Conservation (phyloP, 1,140 invertebrate species). For the Caerostris darwini region DNA sequence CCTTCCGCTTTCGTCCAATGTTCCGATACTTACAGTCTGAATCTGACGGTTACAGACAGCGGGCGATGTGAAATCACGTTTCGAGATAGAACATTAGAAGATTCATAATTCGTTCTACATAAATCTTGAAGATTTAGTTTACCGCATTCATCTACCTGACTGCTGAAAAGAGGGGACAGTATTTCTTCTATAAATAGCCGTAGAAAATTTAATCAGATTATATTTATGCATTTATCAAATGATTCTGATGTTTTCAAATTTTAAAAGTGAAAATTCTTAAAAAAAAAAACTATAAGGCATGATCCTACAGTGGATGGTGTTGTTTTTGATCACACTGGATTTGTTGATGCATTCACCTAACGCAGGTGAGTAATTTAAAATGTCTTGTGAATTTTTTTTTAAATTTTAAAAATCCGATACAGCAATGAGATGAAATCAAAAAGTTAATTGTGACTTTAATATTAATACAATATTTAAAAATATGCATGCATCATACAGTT, state of each 20-base stretch:
- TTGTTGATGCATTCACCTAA: not conserved
- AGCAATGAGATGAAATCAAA: too few relatives aligned
- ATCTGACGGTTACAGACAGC: not conserved
- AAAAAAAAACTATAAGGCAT: constrained; percentile 8
- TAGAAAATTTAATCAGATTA: too few relatives aligned
- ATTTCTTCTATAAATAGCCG: too few relatives aligned
- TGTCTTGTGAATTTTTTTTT: too few relatives aligned
- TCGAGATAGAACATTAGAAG: not conserved
- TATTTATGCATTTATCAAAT: not conserved
- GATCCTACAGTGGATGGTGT: constrained; percentile 13
- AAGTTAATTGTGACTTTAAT: too few relatives aligned
- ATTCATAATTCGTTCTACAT: not conserved
- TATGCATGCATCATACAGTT: too few relatives aligned
- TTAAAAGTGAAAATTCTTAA: not conserved
- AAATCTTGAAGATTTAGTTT: not conserved
- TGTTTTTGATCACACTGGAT: constrained; percentile 32
- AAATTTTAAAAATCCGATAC: too few relatives aligned
- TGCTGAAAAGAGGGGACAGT: too few relatives aligned
- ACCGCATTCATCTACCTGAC: too few relatives aligned
- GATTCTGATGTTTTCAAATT: not conserved
- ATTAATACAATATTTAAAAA: too few relatives aligned
- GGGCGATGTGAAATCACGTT: constrained; percentile 4
- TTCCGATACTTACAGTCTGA: not conserved
- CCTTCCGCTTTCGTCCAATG: not conserved
- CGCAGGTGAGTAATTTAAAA: not conserved